These are phyloP conservation scores for Homarus gammarus DNA, from an alignment of 2,888 invertebrate genomes.

Conservation along the genomic window DNA sequence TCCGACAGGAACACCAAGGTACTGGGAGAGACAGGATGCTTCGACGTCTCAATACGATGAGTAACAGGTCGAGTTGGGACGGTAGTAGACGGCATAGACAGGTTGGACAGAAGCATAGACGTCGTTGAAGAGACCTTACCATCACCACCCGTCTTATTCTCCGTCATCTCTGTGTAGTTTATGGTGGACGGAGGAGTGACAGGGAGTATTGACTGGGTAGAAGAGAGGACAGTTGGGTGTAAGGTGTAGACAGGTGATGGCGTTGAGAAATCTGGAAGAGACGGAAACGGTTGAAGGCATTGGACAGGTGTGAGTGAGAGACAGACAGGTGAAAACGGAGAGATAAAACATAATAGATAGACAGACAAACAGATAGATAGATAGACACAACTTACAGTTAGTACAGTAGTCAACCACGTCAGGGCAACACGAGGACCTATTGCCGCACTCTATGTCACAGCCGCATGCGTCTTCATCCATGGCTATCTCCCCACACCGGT, in stretches of 20 bases:
- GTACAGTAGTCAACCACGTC: background rate
- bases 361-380: too few relatives aligned
- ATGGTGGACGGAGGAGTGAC: background rate
- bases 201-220: background rate
- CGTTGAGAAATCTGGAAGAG: background rate
- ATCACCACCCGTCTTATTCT: too few relatives aligned
- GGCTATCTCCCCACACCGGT: background rate
- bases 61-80: background rate
- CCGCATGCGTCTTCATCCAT: constrained; percentile 1
- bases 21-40: background rate
- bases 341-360: too few relatives aligned
- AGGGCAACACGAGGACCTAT: background rate
- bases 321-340: background rate
- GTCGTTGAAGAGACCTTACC: background rate
- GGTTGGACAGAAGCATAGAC: background rate
- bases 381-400: background rate
- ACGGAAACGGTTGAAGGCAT: background rate
- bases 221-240: too few relatives aligned
- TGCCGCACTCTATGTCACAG: constrained; percentile 11
- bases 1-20: background rate
- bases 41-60: background rate
- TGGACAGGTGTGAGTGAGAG: background rate
- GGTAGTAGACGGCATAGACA: background rate
- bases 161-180: background rate
- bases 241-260: background rate